Conservation (phyloP, 1,140 invertebrate genomes). For the Pseudomyrmex sp. region DNA sequence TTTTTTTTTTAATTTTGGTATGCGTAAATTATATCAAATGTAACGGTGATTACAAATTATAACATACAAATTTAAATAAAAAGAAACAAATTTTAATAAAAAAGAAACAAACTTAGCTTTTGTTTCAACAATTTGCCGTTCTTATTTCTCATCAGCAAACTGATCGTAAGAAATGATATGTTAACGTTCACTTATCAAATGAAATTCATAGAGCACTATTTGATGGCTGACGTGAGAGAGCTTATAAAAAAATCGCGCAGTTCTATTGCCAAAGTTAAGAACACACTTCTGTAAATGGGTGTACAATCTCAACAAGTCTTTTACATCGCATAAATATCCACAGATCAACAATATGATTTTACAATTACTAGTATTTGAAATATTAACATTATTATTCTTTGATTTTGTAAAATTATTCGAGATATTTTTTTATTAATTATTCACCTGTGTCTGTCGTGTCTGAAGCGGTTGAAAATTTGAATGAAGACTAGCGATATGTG, state of each 20-base stretch:
- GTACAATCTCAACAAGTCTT: neutral
- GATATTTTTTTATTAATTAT: neutral
- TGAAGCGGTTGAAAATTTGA: neutral
- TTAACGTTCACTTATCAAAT: slow-evolving; percentile 71
- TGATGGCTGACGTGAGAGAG: slow-evolving; percentile 53
- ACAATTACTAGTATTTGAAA: neutral
- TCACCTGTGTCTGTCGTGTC: slow-evolving; percentile 6
- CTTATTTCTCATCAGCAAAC: slow-evolving; percentile 14
- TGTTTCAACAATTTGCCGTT: neutral
- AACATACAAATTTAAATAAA: neutral
- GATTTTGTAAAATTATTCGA: no score
- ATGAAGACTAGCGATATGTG: neutral
- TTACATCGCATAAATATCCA: neutral
- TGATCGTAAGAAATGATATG: slow-evolving; percentile 66
- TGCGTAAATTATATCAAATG: neutral
- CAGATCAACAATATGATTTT: neutral
- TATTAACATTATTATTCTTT: no score
- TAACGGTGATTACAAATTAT: no score
- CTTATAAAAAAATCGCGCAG: slow-evolving; percentile 66
- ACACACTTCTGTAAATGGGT: slow-evolving; percentile 26
- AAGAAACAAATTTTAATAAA: neutral
- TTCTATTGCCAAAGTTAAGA: slow-evolving; percentile 59
- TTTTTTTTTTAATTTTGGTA: neutral
- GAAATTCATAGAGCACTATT: slow-evolving; percentile 71
- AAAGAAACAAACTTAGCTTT: neutral